Percentiles rank a stretch among this genome's conserved stretches.
These are phyloP conservation scores for Lasioglossum zephyrum DNA, from an alignment of 2,888 invertebrate species.

Conservation along the genomic window DNA sequence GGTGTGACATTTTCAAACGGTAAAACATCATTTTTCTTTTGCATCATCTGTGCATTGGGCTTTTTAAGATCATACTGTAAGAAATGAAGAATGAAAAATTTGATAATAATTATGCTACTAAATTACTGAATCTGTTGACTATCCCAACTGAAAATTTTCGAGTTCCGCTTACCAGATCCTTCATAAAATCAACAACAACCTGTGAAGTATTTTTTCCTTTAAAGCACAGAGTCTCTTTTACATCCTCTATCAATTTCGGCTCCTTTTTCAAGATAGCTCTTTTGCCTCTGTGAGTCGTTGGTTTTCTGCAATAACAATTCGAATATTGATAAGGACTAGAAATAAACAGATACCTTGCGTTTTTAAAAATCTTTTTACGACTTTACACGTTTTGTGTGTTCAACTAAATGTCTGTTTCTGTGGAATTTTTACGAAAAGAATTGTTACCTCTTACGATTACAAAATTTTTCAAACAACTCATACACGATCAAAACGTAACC, in stretches of 20 bases:
- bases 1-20: conserved; percentile 96
- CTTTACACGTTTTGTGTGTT: too few species aligned
- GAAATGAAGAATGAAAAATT: background rate
- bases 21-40: conserved; percentile 93
- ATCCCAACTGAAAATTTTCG: background rate
- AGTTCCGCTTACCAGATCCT: conserved; percentile 89
- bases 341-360: too few species aligned
- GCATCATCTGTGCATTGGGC: conserved; percentile 91
- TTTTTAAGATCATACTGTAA: conserved; percentile 92
- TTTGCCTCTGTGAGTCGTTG: conserved; percentile 95
- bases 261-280: conserved; percentile 92
- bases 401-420: too few species aligned
- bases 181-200: conserved; percentile 89
- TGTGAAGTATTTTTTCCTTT: conserved; percentile 93
- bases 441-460: too few species aligned
- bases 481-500: conserved; percentile 31
- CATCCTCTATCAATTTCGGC: conserved; percentile 95
- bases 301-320: conserved; percentile 88
- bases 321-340: background rate
- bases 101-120: background rate
- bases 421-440: too few species aligned
- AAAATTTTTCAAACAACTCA: background rate
- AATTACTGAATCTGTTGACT: background rate
- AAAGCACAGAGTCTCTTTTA: conserved; percentile 93
- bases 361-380: too few species aligned